A percentile compares a stretch with the other conserved stretches of the same genome.
Evolutionary conservation across 2,888 invertebrate species (phyloP).

Genomic region (Bruchidius siliquastri): DNA sequence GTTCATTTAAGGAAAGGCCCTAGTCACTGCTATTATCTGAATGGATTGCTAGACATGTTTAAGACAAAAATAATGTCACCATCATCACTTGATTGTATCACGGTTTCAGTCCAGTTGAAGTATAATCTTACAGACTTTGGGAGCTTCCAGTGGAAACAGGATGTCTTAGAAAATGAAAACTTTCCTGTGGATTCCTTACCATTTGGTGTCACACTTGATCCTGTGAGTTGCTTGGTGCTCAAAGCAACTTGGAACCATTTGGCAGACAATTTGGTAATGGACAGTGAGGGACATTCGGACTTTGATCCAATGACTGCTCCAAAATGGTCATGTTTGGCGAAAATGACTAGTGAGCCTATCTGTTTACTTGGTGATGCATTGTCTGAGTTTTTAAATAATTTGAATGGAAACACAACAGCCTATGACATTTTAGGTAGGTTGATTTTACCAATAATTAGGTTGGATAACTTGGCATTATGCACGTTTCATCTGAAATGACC

Average conservation of each 20-base stretch:
- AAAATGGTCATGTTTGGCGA: slow-evolving; percentile 68
- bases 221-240: slow-evolving; percentile 70
- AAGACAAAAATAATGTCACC: slow-evolving; percentile 80
- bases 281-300: slow-evolving; percentile 82
- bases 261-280: slow-evolving; percentile 79
- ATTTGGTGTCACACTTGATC: slow-evolving; percentile 80
- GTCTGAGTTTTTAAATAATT: slow-evolving; percentile 59
- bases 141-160: slow-evolving; percentile 60
- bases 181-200: slow-evolving; percentile 57
- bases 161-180: slow-evolving; percentile 55
- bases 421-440: slow-evolving; percentile 47
- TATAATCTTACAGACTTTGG: slow-evolving; percentile 53
- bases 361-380: slow-evolving; percentile 76
- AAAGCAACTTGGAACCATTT: slow-evolving; percentile 84
- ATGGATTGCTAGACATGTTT: slow-evolving; percentile 79
- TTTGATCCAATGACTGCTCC: slow-evolving; percentile 80
- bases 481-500: too few relatives aligned
- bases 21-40: slow-evolving; percentile 75
- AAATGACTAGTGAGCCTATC: slow-evolving; percentile 63
- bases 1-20: slow-evolving; percentile 79
- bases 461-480: too few relatives aligned
- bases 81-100: slow-evolving; percentile 57
- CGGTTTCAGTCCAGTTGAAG: slow-evolving; percentile 72
- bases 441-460: neutral
- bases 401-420: slow-evolving; percentile 51